Percentiles rank a stretch among this genome's conserved stretches.
phyloP scores from a whole-genome alignment of 2,113 vertebrate genomes.

The Rhadina sibilatrix region DNA sequence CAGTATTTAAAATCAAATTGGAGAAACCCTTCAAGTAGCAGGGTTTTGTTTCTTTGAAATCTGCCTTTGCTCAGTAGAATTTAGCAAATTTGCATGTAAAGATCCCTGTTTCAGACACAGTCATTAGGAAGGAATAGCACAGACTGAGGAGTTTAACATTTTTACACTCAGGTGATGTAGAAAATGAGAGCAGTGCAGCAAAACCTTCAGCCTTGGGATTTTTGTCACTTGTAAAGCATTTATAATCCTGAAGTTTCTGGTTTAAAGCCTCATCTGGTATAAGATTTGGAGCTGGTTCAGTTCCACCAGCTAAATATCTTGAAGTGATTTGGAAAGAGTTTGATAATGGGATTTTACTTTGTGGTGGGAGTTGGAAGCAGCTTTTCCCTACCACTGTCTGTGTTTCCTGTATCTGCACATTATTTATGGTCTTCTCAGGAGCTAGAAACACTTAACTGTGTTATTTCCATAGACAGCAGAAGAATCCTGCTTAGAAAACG shows the following conservation, averaged over 20 bases:
- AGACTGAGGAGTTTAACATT: background rate
- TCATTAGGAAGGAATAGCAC: background rate
- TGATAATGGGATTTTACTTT: constrained; percentile 2
- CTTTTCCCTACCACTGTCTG: background rate
- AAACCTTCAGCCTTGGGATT: background rate
- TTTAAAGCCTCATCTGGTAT: background rate
- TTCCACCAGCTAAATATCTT: background rate
- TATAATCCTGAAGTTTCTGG: background rate
- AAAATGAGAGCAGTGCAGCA: background rate
- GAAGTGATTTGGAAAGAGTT: background rate
- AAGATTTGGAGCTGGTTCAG: background rate
- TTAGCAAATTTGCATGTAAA: background rate
- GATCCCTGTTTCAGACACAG: background rate
- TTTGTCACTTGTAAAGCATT: background rate
- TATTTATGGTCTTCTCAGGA: background rate
- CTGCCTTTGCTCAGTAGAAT: background rate
- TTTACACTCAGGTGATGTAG: background rate
- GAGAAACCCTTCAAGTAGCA: background rate
- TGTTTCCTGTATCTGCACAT: background rate
- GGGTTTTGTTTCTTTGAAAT: background rate
- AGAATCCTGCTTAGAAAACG: background rate
- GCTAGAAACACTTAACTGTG: background rate
- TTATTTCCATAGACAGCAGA: background rate
- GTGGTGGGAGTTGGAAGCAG: background rate
- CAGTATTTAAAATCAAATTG: constrained; percentile 35